Conservation (phyloP, 2,797 vertebrate genomes). For the Pempheris klunzingeri region DNA sequence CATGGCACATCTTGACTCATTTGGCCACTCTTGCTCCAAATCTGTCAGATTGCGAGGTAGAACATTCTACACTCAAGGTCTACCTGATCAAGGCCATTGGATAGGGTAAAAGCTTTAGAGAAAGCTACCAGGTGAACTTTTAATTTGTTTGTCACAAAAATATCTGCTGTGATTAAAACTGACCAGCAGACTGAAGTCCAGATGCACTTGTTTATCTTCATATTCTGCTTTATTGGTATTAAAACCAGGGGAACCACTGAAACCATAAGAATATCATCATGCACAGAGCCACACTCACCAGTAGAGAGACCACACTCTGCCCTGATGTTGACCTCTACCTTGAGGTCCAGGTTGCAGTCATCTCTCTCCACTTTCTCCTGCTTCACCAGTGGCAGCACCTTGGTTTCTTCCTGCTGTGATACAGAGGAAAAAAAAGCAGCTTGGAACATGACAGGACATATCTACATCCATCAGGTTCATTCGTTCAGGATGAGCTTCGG, state of each 20-base stretch:
- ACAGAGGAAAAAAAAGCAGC: conserved; percentile 18
- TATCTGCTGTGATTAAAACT: neutral
- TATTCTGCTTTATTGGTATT: neutral
- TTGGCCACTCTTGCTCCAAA: no score
- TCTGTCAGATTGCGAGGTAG: no score
- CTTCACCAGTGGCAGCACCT: conserved; percentile 71
- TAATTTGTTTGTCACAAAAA: neutral
- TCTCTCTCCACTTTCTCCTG: conserved; percentile 77
- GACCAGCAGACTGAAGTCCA: neutral
- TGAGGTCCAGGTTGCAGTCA: conserved; percentile 78
- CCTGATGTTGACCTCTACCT: conserved; percentile 79
- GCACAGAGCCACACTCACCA: conserved; percentile 48
- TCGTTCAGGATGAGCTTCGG: neutral
- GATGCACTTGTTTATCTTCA: neutral
- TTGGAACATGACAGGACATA: neutral
- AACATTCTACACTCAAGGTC: neutral
- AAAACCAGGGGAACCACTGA: neutral
- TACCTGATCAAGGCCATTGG: neutral
- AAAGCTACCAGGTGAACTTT: neutral
- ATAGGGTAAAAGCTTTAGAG: no score
- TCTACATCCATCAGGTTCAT: neutral
- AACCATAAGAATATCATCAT: neutral
- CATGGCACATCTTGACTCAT: no score
- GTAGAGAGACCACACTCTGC: conserved; percentile 67
- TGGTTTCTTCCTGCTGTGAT: conserved; percentile 57